Evolutionary conservation across 2,797 vertebrate genomes (phyloP).

Genomic region (Syndactyla subalaris): DNA sequence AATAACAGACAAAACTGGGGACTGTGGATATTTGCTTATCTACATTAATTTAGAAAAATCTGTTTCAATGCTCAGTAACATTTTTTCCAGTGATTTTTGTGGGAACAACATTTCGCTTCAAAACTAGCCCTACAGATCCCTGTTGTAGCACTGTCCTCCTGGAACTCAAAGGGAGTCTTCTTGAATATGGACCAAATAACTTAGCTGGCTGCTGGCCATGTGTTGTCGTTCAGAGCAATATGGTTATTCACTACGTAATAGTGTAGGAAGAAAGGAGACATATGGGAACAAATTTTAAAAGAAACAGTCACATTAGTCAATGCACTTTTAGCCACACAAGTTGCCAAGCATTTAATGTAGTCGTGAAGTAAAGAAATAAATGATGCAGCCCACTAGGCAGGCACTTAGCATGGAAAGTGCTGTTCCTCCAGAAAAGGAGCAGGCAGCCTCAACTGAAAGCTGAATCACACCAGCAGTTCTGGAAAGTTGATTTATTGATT

Average conservation of each 20-base stretch:
- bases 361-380: background rate
- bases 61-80: background rate
- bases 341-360: conserved; percentile 8
- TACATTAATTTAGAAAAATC: background rate
- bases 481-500: background rate
- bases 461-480: background rate
- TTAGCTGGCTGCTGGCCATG: conserved; percentile 29
- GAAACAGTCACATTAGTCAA: background rate
- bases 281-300: conserved; percentile 44
- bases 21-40: background rate
- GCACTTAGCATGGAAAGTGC: background rate
- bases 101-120: background rate
- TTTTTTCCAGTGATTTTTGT: background rate
- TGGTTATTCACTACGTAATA: background rate
- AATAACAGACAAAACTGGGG: background rate
- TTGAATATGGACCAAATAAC: conserved; percentile 33
- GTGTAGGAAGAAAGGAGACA: conserved; percentile 18
- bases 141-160: conserved; percentile 15
- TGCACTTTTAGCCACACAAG: background rate
- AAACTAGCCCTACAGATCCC: background rate
- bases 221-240: conserved; percentile 42
- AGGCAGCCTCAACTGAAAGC: background rate
- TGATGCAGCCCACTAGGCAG: background rate
- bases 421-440: background rate
- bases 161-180: background rate